phyloP scores from a whole-genome alignment of 2,113 vertebrate genomes.

The Corydoras maculifer region DNA sequence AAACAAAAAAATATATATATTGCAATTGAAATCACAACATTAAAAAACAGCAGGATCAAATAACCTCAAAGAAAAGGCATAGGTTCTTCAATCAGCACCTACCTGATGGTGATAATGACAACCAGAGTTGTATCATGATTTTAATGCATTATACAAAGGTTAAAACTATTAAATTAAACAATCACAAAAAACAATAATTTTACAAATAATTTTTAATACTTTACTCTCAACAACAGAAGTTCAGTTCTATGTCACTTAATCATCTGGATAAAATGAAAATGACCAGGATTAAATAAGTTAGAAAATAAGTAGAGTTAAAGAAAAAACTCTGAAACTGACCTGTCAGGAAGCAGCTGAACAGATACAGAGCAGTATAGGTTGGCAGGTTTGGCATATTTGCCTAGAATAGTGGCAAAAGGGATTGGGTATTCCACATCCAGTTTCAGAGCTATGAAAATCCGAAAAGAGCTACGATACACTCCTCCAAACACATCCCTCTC shows the following conservation, averaged over 20 bases:
- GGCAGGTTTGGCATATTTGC: constrained; percentile 30
- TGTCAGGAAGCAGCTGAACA: constrained; percentile 34
- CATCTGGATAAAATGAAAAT: background rate
- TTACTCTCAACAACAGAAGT: too few species aligned
- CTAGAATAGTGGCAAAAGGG: constrained; percentile 10
- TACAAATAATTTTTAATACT: too few species aligned
- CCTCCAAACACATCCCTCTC: constrained; percentile 30
- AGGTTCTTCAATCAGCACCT: too few species aligned
- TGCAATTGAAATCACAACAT: too few species aligned
- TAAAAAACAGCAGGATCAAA: too few species aligned
- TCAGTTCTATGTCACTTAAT: background rate
- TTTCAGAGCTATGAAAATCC: constrained; percentile 26
- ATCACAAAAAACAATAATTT: background rate
- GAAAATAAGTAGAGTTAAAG: background rate
- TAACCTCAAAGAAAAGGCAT: too few species aligned
- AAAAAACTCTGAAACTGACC: constrained; percentile 13
- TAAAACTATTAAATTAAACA: background rate
- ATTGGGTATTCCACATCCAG: constrained; percentile 23
- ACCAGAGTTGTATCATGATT: too few species aligned
- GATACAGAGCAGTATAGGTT: constrained; percentile 13
- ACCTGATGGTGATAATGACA: too few species aligned
- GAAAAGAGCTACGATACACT: constrained; percentile 17
- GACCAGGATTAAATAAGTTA: too few species aligned
- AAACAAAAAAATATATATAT: too few species aligned
- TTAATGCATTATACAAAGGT: background rate